phyloP scores from a whole-genome alignment of 2,888 invertebrate species.

The Nomada goodeniana region DNA sequence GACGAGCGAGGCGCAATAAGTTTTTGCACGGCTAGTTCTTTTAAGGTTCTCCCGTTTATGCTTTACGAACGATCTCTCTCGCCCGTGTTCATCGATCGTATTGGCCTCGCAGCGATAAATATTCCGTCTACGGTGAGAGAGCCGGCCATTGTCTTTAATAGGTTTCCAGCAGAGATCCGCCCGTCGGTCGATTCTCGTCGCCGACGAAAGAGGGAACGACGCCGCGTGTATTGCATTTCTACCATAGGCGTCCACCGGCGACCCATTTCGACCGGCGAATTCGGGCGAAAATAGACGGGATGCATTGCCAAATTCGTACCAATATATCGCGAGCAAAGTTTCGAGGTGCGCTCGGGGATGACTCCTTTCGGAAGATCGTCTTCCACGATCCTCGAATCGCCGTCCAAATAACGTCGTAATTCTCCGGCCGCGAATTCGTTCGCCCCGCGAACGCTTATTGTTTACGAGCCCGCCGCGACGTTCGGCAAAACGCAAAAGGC shows the following conservation, averaged over 20 bases:
- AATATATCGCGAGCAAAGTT: slow-evolving; percentile 33
- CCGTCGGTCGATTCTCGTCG: not conserved
- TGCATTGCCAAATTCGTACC: slow-evolving; percentile 54
- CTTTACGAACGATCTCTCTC: not conserved
- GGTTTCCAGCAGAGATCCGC: not conserved
- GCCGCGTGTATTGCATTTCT: slow-evolving; percentile 26
- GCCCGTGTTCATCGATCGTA: not conserved
- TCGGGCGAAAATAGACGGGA: slow-evolving; percentile 47
- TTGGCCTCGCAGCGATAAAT: not conserved
- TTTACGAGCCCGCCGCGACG: slow-evolving; percentile 22
- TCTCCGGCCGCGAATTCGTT: slow-evolving; percentile 14
- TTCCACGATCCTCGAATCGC: slow-evolving; percentile 22
- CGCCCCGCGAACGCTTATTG: slow-evolving; percentile 1
- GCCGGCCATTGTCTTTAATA: not conserved
- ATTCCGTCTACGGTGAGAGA: not conserved
- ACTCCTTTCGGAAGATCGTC: slow-evolving; percentile 45
- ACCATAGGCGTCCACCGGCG: slow-evolving; percentile 28
- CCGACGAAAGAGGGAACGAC: not conserved
- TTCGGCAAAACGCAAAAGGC: slow-evolving; percentile 21
- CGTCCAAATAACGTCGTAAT: slow-evolving; percentile 54
- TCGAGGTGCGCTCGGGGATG: not conserved
- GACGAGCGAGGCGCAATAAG: no score
- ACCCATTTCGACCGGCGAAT: slow-evolving; percentile 52
- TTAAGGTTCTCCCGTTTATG: no score
- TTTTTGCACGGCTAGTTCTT: no score